Conservation (phyloP, 2,113 vertebrate genomes). For the Procavia capensis region DNA sequence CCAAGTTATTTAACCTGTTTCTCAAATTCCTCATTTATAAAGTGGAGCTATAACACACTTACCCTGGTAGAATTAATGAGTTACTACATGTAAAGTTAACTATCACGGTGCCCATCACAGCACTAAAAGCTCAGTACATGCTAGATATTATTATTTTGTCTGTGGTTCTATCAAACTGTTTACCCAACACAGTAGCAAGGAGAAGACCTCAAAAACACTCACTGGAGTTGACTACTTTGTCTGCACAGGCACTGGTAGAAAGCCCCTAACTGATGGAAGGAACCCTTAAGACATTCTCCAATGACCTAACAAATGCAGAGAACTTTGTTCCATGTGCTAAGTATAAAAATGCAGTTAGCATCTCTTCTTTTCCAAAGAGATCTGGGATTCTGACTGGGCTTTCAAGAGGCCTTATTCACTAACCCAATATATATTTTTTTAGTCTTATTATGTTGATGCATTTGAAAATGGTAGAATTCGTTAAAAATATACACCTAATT, state of each 20-base stretch:
- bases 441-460: not conserved
- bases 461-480: slow-evolving; percentile 35
- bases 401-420: not conserved
- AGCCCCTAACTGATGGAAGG: not conserved
- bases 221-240: not conserved
- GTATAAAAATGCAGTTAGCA: not conserved
- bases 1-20: too few species aligned
- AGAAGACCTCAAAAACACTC: not conserved
- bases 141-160: too few species aligned
- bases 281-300: too few species aligned
- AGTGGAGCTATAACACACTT: not conserved
- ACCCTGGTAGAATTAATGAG: not conserved
- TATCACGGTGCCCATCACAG: not conserved
- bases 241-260: not conserved
- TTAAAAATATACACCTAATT: not conserved
- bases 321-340: not conserved
- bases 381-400: not conserved
- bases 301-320: not conserved
- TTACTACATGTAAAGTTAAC: not conserved
- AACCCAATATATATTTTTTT: not conserved
- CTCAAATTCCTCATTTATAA: too few species aligned
- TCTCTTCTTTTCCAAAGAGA: not conserved
- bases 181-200: not conserved
- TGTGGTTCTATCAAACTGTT: not conserved
- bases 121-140: not conserved